Percentiles rank a stretch among this genome's conserved stretches.
These are phyloP conservation scores for Melanotaenia nigrans DNA, from an alignment of 2,797 vertebrate genomes.

Conservation along the genomic window DNA sequence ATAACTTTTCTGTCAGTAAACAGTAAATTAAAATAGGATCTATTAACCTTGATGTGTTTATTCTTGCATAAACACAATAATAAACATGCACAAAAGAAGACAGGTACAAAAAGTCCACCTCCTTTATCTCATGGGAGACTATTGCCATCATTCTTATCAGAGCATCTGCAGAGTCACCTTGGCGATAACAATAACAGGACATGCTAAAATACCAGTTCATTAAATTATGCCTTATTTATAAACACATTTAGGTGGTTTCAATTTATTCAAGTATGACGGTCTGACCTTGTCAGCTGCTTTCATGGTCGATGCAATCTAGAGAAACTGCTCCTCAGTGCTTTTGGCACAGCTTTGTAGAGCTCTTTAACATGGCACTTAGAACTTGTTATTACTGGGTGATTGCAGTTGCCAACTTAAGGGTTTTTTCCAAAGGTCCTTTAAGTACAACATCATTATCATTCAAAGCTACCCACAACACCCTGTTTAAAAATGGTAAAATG, in stretches of 20 bases:
- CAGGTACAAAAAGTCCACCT: constrained; percentile 39
- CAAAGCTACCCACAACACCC: background rate
- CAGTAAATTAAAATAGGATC: background rate
- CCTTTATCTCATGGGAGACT: constrained; percentile 52
- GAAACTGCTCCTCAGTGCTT: constrained; percentile 14
- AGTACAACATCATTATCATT: background rate
- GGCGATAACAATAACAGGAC: constrained; percentile 54
- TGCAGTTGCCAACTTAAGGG: constrained; percentile 3
- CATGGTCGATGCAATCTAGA: constrained; percentile 44
- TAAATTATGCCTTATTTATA: constrained; percentile 65
- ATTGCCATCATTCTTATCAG: constrained; percentile 56
- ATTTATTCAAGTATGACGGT: constrained; percentile 51
- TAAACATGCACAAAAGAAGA: constrained; percentile 5
- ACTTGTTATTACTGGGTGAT: constrained; percentile 6
- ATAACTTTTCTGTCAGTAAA: background rate
- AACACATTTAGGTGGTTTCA: constrained; percentile 66
- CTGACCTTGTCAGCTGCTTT: constrained; percentile 63
- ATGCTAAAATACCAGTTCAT: constrained; percentile 65
- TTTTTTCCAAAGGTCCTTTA: constrained; percentile 3
- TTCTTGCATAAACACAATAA: background rate
- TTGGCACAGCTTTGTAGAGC: constrained; percentile 26
- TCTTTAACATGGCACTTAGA: constrained; percentile 20
- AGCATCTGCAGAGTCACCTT: constrained; percentile 74
- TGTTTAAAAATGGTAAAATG: background rate
- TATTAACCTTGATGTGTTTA: background rate